Evolutionary conservation across 1,140 invertebrate species (phyloP), one percentile per base, ranked within the genome.

Genomic region (Phortica variegata): DNA sequence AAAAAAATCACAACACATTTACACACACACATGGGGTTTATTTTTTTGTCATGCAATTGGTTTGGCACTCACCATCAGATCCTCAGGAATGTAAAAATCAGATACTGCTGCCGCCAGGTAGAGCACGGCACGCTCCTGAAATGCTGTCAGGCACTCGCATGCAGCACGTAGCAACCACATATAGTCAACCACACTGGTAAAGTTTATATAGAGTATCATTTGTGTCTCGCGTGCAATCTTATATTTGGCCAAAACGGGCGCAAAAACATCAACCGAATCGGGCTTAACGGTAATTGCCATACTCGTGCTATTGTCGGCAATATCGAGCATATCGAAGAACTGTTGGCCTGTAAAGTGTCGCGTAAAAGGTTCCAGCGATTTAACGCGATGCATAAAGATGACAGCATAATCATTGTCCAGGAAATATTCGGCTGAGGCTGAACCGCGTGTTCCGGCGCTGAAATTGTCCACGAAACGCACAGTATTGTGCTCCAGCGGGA

Each of bases 401-500:
- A 90, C 88, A 23, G 84, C 82, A 73, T 91, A 91, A 34, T 83
- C 85, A 52, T 85, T 80, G 54, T 91, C 82, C 15, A 98, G 80
- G 79, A 98, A 98, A 78, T 96, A 95, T 82, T 99, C 97, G 1
- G 95, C 85, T 2, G 95, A 98, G 2, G 91, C 84, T 1, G 96
- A 87, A 19, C 97, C 97, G 60, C 97, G 82, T 1, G 88, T 96
- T 29, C 97, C 97, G 12, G 91, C 90, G 77, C 95, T 98, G 77
- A 99, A 99, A 80, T 99, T 99, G 71, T 99, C 96, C 34, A 99
- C 91, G 79, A 92, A 99, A 38, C 97, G 82, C 0, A 99, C 96
- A 3, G 95, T 97, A 63, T 96, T 95, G 61, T 94, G 90, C 73
- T 99, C 97, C 37, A 99, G 77, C 1, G 96, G 96, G 2, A 98